phyloP scores from a whole-genome alignment of 2,113 vertebrate species.

The Periophthalmodon schlosseri region DNA sequence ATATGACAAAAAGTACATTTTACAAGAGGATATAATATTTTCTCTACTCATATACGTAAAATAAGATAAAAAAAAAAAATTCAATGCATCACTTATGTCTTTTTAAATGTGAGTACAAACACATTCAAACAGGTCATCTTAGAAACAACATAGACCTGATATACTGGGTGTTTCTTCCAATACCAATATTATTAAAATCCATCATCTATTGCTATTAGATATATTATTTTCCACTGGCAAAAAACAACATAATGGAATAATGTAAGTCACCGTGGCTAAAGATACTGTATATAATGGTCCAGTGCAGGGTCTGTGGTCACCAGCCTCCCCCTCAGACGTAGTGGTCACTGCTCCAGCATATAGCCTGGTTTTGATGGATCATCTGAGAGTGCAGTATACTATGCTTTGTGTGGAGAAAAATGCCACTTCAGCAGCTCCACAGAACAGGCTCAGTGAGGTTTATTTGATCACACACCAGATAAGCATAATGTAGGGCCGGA shows the following conservation, averaged over 20 bases:
- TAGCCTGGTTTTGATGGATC: slow-evolving; percentile 50
- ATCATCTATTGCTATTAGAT: not conserved
- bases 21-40: too few relatives aligned
- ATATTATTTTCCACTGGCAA: not conserved
- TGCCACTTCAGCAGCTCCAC: slow-evolving; percentile 29
- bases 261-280: not conserved
- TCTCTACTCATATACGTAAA: too few relatives aligned
- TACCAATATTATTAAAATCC: not conserved
- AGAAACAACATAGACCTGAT: too few relatives aligned
- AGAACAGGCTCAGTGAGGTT: slow-evolving; percentile 29
- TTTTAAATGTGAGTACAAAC: too few relatives aligned
- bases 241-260: not conserved
- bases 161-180: not conserved
- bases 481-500: slow-evolving; percentile 7
- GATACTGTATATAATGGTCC: slow-evolving; percentile 25
- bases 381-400: slow-evolving; percentile 24
- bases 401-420: slow-evolving; percentile 23
- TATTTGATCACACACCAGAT: slow-evolving; percentile 27
- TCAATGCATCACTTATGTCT: too few relatives aligned
- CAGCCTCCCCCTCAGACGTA: slow-evolving; percentile 4
- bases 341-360: slow-evolving; percentile 25
- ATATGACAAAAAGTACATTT: too few relatives aligned
- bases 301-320: slow-evolving; percentile 8
- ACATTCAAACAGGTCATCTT: too few relatives aligned
- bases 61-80: too few relatives aligned